Evolutionary conservation across 2,797 vertebrate genomes (phyloP), one percentile per base, ranked within the genome.

Genomic region (Prunella strophiata): DNA sequence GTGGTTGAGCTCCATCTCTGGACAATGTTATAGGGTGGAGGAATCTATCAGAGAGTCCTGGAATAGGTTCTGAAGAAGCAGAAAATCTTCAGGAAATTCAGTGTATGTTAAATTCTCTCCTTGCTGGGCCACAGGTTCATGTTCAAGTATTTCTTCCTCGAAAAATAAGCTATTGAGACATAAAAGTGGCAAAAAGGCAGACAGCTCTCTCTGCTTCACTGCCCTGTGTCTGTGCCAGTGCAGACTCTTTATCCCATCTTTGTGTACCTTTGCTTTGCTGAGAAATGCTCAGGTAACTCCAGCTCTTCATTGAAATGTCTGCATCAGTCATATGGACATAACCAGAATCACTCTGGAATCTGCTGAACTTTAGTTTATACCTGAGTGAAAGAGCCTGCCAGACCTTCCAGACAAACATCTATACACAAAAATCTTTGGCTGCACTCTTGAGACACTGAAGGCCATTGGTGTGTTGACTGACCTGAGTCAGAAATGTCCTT

Each of bases 251-350:
- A 38, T 30, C 40, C 66, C 63, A 47, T 16, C 26, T 54, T 59
- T 67, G 25, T 26, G 42, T 10, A 11, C 8, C 32, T n/a, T 5
- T 27, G 17, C 22, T 89, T 71, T 40, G 50, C 68, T 82, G 26
- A 14, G 1, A 3, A 38, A 32, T 2, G 1, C 58, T 50, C 50
- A 51, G 43, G 19, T n/a, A 51, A 2, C 48, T 25, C 32, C 1
- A 8, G 62, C 10, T 48, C 70, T 54, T 65, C n/a, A 26, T 0
- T 47, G 52, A 75, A 75, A 71, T 18, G 0, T 21, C 45, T 67
- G 14, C 10, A 16, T 58, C 72, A 80, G 20, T 29, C 29, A 50
- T 2, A 29, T 3, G 52, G 94, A 16, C 27, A 9, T 10, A 36
- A 23, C 14, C 34, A 84, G 25, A 78, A 65, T 36, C 32, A 27